Base-by-base conservation (phyloP, 2,113 vertebrate species). In the Lichenostomus cassidix region DNA sequence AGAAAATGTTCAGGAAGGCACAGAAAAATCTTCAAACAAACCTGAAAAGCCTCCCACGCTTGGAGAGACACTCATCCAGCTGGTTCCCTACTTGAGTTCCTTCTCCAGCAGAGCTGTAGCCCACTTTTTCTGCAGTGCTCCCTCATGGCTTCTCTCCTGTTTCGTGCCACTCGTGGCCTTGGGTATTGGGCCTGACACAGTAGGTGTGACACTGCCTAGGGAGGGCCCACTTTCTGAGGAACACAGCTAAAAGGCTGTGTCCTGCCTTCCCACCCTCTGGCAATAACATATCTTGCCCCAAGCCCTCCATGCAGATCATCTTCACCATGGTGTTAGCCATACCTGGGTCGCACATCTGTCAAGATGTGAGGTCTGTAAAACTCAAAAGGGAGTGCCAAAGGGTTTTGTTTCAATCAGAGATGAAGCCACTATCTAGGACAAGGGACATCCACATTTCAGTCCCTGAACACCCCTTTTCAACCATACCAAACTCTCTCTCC, bases 151-250 rank as follows among this genome's bases (percentile, higher is more conserved):
- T 28, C 8, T 20, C 53, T 58, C 50, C 50, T 53, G 33, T n/a
- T 67, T 42, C 0, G 0, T 5, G 7, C 12, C 46, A 55, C 25
- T 19, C 0, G 0, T 12, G 16, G 22, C 49, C 63, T 41, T 1
- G 3, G 31, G 12, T 35, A 3, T 4, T 11, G 28, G 27, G 28
- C 69, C 23, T 63, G 28, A 60, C 18, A 29, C 14, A 19, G 31
- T 29, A 83, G n/a, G 6, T 55, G 23, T 78, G 87, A 41, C 27
- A 4, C 27, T 39, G 29, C 22, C 55, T 68, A 33, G 6, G 11
- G 31, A 41, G 9, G 4, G 2, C 8, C 4, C 28, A 11, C 7
- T 60, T 56, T 60, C 53, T 12, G 44, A 68, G 59, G 8, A 74
- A 5, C 11, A 1, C 71, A 58, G 31, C 24, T 19, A 18, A 64